Base-by-base conservation (phyloP, 2,888 invertebrate species). In the Lutraria lutraria region DNA sequence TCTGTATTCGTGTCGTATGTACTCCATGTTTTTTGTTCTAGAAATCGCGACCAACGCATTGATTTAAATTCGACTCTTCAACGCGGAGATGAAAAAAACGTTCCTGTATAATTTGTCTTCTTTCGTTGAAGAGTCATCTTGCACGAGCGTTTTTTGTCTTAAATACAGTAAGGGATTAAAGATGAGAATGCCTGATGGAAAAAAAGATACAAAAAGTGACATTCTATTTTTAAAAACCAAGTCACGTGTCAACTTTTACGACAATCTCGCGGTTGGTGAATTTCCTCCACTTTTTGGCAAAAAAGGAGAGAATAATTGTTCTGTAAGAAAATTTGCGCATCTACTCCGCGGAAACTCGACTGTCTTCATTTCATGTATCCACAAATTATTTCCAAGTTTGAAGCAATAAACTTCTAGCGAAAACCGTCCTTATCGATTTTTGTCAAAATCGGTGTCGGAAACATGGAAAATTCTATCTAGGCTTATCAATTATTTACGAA, bases 401-500 rank as follows among this genome's bases (percentile, higher is more conserved):
- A 68, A 68, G 25, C 2, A 25, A 68, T 25, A 25, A 68, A 68
- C 6, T n/a, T 68, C 19, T 34, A 13, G 19, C 76, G 1, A 76
- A 76, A 76, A 31, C 31, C 34, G 31, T 76, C 76, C 76, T 19
- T 76, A 84, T 84, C 76, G 76, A 84, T 84, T 54, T 84, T 84
- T 76, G 53, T 76, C 84, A 76, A 84, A 84, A 84, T 72, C 56
- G 52, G 54, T 72, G 54, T 54, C 54, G 34, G 76, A 84, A 84
- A 84, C 84, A 84, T 84, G 84, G 84, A 72, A 72, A 84, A 53
- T 76, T 84, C 76, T 54, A 54, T 76, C 76, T 84, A 19, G 12
- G 12, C 25, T 85, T 80, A 85, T 85, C 80, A 85, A 85, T 85
- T 85, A 85, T 85, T 85, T 80, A 85, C 2, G n/a, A 34, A 85